Percentiles rank a stretch among this genome's conserved stretches.
Conservation (phyloP, 2,888 invertebrate species). For the Catocala fraxini region DNA sequence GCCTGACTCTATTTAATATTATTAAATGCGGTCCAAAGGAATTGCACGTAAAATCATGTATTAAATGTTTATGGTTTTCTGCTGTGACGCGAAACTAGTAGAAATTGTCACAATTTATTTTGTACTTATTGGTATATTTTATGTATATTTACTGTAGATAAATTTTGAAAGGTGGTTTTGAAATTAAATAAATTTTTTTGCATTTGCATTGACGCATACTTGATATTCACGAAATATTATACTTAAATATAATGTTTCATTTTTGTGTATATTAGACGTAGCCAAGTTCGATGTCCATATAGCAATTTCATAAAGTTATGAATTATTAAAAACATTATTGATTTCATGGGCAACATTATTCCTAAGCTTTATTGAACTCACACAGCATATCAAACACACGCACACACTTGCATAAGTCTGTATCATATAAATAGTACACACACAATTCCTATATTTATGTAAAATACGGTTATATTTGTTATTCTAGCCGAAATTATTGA, state of each 20-base stretch:
- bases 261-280: too few relatives aligned
- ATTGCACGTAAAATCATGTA: conserved; percentile 25
- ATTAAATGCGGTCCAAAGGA: conserved; percentile 43
- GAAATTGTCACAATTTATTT: conserved; percentile 43
- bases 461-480: not conserved
- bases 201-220: too few relatives aligned
- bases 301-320: not conserved
- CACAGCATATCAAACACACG: conserved; percentile 8
- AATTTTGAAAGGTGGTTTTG: conserved; percentile 4
- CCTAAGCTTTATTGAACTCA: not conserved
- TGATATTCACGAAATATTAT: too few relatives aligned
- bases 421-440: not conserved
- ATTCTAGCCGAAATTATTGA: too few relatives aligned
- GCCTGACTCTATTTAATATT: conserved; percentile 24
- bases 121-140: conserved; percentile 25
- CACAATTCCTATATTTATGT: not conserved
- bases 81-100: conserved; percentile 16
- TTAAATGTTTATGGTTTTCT: conserved; percentile 4
- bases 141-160: conserved; percentile 37
- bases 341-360: not conserved
- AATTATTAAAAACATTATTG: not conserved
- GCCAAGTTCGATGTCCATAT: too few relatives aligned
- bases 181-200: too few relatives aligned
- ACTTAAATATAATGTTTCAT: too few relatives aligned
- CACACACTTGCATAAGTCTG: conserved; percentile 3